Evolutionary conservation across 2,888 invertebrate genomes (phyloP).

Genomic region (Meandrusa payeni): DNA sequence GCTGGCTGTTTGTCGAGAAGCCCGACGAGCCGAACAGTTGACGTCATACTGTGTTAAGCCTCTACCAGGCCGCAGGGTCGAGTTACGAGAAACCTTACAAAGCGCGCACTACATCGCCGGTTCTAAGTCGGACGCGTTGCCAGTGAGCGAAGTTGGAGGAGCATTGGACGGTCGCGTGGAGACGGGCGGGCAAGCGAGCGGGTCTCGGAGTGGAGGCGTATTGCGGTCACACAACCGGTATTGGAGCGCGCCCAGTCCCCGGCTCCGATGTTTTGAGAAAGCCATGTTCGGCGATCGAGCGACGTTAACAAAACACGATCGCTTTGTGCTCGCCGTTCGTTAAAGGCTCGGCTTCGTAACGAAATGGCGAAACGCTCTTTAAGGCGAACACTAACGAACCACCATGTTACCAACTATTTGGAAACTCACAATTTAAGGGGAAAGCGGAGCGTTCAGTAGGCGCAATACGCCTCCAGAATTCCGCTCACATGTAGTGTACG

Average conservation of each 20-base stretch:
- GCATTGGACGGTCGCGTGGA: conserved; percentile 50
- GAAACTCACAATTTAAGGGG: conserved; percentile 27
- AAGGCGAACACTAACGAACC: conserved; percentile 29
- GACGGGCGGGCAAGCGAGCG: conserved; percentile 38
- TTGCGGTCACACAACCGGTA: conserved; percentile 81
- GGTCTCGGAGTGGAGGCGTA: conserved; percentile 59
- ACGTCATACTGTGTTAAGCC: conserved; percentile 74
- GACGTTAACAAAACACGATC: conserved; percentile 68
- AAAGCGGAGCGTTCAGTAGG: conserved; percentile 24
- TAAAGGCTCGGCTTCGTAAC: conserved; percentile 38
- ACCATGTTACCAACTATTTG: conserved; percentile 27
- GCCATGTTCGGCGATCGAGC: conserved; percentile 67
- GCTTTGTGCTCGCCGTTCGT: conserved; percentile 58
- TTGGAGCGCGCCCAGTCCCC: conserved; percentile 57
- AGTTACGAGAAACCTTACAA: conserved; percentile 27
- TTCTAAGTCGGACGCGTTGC: conserved; percentile 29
- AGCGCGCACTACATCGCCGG: conserved; percentile 47
- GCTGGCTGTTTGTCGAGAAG: conserved; percentile 71
- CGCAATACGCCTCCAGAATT: conserved; percentile 14
- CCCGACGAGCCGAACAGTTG: conserved; percentile 76
- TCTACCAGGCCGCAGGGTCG: conserved; percentile 43
- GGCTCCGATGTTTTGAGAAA: conserved; percentile 73
- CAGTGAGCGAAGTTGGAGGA: conserved; percentile 33
- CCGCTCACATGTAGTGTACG: conserved; percentile 10
- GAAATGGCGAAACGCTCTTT: conserved; percentile 48